Base-by-base conservation (phyloP, 2,113 vertebrate genomes). In the Pimephales promelas region DNA sequence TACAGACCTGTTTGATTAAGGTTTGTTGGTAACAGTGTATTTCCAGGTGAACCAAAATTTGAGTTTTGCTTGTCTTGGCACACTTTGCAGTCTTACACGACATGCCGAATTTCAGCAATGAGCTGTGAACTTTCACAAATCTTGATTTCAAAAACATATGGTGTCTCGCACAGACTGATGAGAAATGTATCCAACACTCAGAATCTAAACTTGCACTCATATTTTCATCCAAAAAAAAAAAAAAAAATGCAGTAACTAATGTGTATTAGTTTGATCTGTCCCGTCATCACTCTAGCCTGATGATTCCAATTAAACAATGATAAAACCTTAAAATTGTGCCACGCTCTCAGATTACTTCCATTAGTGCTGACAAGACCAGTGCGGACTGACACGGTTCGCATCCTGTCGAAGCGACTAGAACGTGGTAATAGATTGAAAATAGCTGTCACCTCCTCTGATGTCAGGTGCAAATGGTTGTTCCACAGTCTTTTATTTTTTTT, bases 341-440 rank as follows among this genome's bases (percentile, higher is more conserved):
- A 75, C 73, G 82, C 83, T 89, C 87, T 87, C 81, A 40, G 81
- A 72, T 90, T 91, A 81, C 85, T 68, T 81, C 54, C 70, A 79
- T 74, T 45, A 79, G 64, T 81, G 82, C 89, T 91, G 87, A 90
- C 86, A 78, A 54, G 5, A 24, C 52, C 4, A 26, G 8, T 28
- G 81, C 57, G 64, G 59, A 82, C 49, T 70, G 56, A 68, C 59
- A 72, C 24, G 10, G 40, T 52, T 85, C 24, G 84, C 70, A 80
- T 47, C 83, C 75, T 0, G 5, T 74, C 83, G 89, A 91, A 90
- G 92, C 81, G 72, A 88, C 82, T 86, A 92, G 91, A 89, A 90
- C 89, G 88, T 86, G 90, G 88, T 90, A 92, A 92, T 86, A 81
- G 83, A 80, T 64, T 86, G 80, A 87, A 87, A 88, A 82, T 62